Percentiles rank a stretch among this genome's conserved stretches.
These are phyloP conservation scores for Coranthus polyacanthus DNA, from an alignment of 2,797 vertebrate genomes.

Conservation along the genomic window DNA sequence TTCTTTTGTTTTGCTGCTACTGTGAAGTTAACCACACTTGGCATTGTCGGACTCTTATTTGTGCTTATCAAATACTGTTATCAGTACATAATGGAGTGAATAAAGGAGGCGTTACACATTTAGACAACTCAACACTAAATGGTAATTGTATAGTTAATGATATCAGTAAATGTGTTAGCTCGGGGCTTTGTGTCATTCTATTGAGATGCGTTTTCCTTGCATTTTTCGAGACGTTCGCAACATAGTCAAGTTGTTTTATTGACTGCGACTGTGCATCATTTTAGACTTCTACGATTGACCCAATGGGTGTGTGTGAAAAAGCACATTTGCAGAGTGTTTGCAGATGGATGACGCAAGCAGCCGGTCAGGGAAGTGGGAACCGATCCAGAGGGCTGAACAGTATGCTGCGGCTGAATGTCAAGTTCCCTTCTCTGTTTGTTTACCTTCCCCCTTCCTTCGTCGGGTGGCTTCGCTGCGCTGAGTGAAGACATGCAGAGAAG, in stretches of 20 bases:
- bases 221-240: too few species aligned
- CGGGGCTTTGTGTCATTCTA: too few species aligned
- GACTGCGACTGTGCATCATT: too few species aligned
- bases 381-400: slow-evolving; percentile 56
- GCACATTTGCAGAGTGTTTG: slow-evolving; percentile 57
- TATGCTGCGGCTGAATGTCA: slow-evolving; percentile 42
- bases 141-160: not conserved
- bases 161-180: too few species aligned
- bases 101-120: too few species aligned
- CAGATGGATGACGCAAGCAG: slow-evolving; percentile 60
- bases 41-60: slow-evolving; percentile 1
- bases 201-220: too few species aligned
- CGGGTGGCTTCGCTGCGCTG: slow-evolving; percentile 7
- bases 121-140: too few species aligned
- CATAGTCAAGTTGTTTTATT: too few species aligned
- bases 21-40: slow-evolving; percentile 14
- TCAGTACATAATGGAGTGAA: not conserved
- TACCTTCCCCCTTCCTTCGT: slow-evolving; percentile 27
- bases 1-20: slow-evolving; percentile 17
- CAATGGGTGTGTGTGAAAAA: slow-evolving; percentile 34
- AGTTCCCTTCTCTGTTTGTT: slow-evolving; percentile 56
- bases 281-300: slow-evolving; percentile 17
- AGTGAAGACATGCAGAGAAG: slow-evolving; percentile 21
- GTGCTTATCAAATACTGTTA: slow-evolving; percentile 20
- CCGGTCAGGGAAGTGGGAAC: slow-evolving; percentile 51